phyloP scores from a whole-genome alignment of 2,888 invertebrate genomes.

The Acrocyrtus sp. region DNA sequence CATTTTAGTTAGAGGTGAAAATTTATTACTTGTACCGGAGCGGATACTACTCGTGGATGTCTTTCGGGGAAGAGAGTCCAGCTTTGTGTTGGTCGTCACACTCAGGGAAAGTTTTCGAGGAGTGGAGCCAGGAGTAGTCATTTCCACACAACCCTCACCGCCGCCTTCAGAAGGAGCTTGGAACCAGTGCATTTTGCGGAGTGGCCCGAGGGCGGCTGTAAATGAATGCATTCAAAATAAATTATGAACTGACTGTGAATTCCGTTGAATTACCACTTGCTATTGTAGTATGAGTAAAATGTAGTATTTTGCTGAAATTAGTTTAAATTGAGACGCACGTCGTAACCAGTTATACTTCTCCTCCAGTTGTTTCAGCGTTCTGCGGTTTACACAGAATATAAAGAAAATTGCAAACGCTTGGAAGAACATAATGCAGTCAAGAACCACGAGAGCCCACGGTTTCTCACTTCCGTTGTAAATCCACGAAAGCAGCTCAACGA shows the following conservation, averaged over 20 bases:
- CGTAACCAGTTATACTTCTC: constrained; percentile 47
- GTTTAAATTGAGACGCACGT: constrained; percentile 19
- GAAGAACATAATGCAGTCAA: constrained; percentile 50
- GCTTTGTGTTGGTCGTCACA: constrained; percentile 21
- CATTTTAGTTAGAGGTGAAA: constrained; percentile 20
- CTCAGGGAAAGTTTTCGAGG: constrained; percentile 32
- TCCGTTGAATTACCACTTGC: neutral
- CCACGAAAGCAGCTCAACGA: constrained; percentile 42
- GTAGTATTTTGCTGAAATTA: neutral
- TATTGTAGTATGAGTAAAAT: neutral
- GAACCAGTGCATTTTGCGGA: constrained; percentile 24
- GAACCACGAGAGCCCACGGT: constrained; percentile 38
- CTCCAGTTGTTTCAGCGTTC: constrained; percentile 48
- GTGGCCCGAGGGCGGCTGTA: constrained; percentile 22
- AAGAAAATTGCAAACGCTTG: constrained; percentile 52
- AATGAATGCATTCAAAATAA: neutral
- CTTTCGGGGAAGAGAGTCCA: constrained; percentile 35
- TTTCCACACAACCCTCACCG: constrained; percentile 33
- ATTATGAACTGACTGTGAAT: too few species aligned
- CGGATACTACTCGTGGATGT: constrained; percentile 15
- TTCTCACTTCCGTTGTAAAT: constrained; percentile 35
- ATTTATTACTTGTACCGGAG: neutral
- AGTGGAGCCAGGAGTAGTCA: constrained; percentile 39
- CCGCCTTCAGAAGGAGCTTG: constrained; percentile 24
- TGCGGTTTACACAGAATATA: constrained; percentile 56